Percentiles rank a stretch among this genome's conserved stretches.
These are phyloP conservation scores for Petrocephalus schoutedeni DNA, from an alignment of 2,797 vertebrate genomes.

Conservation along the genomic window DNA sequence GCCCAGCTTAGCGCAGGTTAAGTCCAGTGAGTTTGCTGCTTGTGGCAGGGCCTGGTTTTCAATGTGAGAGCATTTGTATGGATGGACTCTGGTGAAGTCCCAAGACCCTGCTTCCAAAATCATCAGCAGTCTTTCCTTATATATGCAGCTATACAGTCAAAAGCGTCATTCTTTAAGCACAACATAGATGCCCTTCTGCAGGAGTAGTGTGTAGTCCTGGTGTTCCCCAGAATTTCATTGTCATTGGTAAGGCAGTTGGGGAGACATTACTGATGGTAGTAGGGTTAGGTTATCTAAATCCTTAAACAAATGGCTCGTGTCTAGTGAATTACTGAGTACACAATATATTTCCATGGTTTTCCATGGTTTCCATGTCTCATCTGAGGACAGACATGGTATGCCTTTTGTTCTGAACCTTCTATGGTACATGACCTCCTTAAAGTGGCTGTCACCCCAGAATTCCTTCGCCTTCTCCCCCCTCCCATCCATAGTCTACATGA, in stretches of 20 bases:
- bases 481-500: not conserved
- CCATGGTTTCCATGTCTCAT: not conserved
- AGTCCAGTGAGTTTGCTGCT: not conserved
- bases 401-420: slow-evolving; percentile 1
- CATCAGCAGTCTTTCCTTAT: not conserved
- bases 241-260: not conserved
- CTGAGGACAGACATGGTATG: not conserved
- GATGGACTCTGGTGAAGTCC: not conserved
- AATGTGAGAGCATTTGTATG: not conserved
- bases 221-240: not conserved
- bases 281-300: not conserved
- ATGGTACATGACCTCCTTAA: not conserved
- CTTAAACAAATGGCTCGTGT: not conserved
- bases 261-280: not conserved
- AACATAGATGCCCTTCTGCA: not conserved
- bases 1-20: not conserved
- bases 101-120: not conserved
- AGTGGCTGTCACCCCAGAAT: slow-evolving; percentile 10
- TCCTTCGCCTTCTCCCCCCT: not conserved
- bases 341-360: not conserved
- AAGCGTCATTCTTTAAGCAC: not conserved
- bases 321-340: not conserved
- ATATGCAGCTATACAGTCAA: not conserved
- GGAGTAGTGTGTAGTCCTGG: not conserved
- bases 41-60: not conserved